Percentiles rank a stretch among this genome's conserved stretches.
Evolutionary conservation across 1,140 invertebrate genomes (phyloP).

Genomic region (Sinella curviseta): DNA sequence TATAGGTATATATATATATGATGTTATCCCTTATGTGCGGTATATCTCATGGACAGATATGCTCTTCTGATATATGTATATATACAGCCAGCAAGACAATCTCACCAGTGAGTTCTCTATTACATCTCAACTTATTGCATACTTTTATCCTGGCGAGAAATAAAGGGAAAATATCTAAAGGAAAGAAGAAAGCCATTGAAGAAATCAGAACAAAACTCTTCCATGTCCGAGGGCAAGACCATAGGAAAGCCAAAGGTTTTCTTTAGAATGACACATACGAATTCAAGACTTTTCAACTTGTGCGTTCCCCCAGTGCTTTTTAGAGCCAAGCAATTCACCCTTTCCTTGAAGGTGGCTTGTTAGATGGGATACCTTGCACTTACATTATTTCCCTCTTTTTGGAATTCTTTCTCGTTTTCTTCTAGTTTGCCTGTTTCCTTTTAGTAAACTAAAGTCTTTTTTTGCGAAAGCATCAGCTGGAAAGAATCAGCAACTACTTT

Average conservation of each 20-base stretch:
- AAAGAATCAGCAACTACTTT: too few relatives aligned
- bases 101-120: neutral
- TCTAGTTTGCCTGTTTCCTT: neutral
- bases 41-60: too few relatives aligned
- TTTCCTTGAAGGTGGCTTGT: too few relatives aligned
- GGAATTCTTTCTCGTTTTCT: neutral
- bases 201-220: too few relatives aligned
- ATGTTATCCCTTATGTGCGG: too few relatives aligned
- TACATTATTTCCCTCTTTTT: neutral
- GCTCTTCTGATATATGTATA: too few relatives aligned
- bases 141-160: too few relatives aligned
- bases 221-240: neutral
- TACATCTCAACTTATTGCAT: neutral
- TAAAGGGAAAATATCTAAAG: neutral
- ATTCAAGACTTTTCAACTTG: neutral
- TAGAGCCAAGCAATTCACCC: neutral
- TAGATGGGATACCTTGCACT: neutral
- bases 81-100: too few relatives aligned
- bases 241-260: slow-evolving; percentile 1
- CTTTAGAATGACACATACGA: neutral
- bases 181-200: neutral
- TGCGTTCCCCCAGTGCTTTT: neutral
- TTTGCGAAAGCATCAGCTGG: neutral
- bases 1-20: too few relatives aligned
- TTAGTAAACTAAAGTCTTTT: neutral